Evolutionary conservation across 2,797 vertebrate genomes (phyloP), one percentile per base, ranked within the genome.

Genomic region (Kryptopterus vitreolus): DNA sequence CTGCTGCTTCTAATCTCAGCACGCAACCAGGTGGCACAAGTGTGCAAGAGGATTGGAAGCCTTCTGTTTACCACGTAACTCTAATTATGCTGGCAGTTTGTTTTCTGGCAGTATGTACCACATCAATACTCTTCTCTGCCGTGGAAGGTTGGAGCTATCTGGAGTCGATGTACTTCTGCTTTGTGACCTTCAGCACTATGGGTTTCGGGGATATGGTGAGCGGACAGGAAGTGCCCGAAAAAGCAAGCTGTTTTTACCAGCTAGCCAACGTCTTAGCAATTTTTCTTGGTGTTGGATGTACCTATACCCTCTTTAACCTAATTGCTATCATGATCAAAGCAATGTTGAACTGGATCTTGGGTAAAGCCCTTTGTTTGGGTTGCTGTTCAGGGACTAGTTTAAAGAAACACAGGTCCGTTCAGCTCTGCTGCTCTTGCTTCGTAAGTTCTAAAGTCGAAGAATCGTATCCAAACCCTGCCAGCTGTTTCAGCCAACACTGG

Each of bases 171-270:
- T 93, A 92, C 78, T 92, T 92, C 78, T 93, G 91, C 84, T 93
- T 92, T 15, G 90, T 92, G 80, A 87, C 92, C 0, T 92, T 93
- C 73, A 91, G 90, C 85, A 93, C 88, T 0, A 89, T 92, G 33
- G 92, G 90, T 29, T 93, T 93, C 16, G 88, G 92, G 4, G 92
- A 92, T 81, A 85, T 92, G 85, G 92, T 92, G 18, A 92, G 90
- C 9, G 78, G 88, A 61, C 92, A 91, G 77, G 84, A 85, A 53
- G 81, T 87, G 33, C 76, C 81, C 35, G 89, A 92, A 13, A 74
- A 86, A 52, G 66, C 83, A 33, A 86, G 70, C 2, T 43, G 6
- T 50, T 79, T 3, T 1, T 92, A 93, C 75, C 85, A 90, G 76
- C 78, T 90, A 7, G 85, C 77, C 43, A 92, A 91, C 81, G 88